Percentiles rank a stretch among this genome's conserved stretches.
These are phyloP conservation scores for Antheraea pernyi DNA, from an alignment of 1,140 invertebrate species.

Conservation along the genomic window DNA sequence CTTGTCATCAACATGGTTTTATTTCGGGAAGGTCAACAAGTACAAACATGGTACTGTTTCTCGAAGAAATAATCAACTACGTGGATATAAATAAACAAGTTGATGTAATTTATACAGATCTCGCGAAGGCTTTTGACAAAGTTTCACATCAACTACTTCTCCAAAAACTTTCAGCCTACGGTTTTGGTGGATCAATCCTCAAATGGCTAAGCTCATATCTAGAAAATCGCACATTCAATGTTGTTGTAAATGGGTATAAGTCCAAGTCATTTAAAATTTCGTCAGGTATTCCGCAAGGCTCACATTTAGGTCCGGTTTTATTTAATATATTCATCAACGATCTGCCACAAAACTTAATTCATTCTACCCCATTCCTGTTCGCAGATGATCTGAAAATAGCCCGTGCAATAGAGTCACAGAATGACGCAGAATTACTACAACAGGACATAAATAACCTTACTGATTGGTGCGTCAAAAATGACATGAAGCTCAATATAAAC, in stretches of 20 bases:
- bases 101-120: too few relatives aligned
- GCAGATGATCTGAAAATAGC: conserved; percentile 20
- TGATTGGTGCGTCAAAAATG: conserved; percentile 11
- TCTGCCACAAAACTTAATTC: background rate
- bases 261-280: conserved; percentile 11
- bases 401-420: background rate
- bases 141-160: conserved; percentile 11
- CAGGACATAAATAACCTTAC: background rate
- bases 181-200: background rate
- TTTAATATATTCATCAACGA: conserved; percentile 24
- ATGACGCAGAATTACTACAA: background rate
- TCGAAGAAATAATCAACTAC: too few relatives aligned
- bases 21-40: conserved; percentile 7
- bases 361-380: conserved; percentile 4
- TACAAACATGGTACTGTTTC: conserved; percentile 14
- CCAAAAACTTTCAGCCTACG: conserved; percentile 6
- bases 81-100: too few relatives aligned
- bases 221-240: conserved; percentile 5
- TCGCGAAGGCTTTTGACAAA: conserved; percentile 21
- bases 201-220: too few relatives aligned
- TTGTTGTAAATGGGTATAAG: conserved; percentile 19
- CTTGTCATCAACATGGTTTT: background rate
- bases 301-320: background rate
- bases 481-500: too few relatives aligned
- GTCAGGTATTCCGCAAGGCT: too few relatives aligned